Percentiles rank a stretch among this genome's conserved stretches.
phyloP scores from a whole-genome alignment of 2,797 vertebrate species.

The Scarus forsteni region DNA sequence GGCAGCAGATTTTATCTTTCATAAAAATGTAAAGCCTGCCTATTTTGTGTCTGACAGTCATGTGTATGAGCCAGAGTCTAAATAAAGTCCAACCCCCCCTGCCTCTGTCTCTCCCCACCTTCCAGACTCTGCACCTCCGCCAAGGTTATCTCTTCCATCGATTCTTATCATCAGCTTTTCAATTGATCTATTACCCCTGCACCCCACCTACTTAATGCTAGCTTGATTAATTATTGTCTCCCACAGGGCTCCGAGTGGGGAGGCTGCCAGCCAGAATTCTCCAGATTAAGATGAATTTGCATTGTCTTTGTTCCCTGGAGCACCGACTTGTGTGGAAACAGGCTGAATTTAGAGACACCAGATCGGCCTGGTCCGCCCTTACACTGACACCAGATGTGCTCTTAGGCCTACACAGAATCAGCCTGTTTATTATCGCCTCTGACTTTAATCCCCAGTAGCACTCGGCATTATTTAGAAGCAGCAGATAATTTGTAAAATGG shows the following conservation, averaged over 20 bases:
- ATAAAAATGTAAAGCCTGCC: slow-evolving; percentile 25
- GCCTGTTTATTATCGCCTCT: slow-evolving; percentile 32
- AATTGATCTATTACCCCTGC: slow-evolving; percentile 86
- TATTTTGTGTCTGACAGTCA: slow-evolving; percentile 46
- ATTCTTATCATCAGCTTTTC: slow-evolving; percentile 86
- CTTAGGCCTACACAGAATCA: neutral
- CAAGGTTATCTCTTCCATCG: slow-evolving; percentile 86
- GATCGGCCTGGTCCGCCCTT: slow-evolving; percentile 8
- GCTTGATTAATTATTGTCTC: slow-evolving; percentile 83
- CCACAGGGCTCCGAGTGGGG: slow-evolving; percentile 56
- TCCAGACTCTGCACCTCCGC: slow-evolving; percentile 65
- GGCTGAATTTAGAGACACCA: slow-evolving; percentile 38
- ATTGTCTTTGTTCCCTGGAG: slow-evolving; percentile 61
- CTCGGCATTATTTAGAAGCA: slow-evolving; percentile 64
- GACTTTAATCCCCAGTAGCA: slow-evolving; percentile 41
- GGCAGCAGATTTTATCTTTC: slow-evolving; percentile 31
- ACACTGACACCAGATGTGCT: slow-evolving; percentile 36
- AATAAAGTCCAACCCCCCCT: slow-evolving; percentile 17
- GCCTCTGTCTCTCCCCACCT: slow-evolving; percentile 44
- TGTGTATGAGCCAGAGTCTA: slow-evolving; percentile 37
- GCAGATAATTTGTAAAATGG: slow-evolving; percentile 74
- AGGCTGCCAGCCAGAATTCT: slow-evolving; percentile 65
- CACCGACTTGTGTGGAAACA: slow-evolving; percentile 44
- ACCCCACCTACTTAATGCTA: slow-evolving; percentile 81
- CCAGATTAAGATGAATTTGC: slow-evolving; percentile 75